phyloP scores from a whole-genome alignment of 2,113 vertebrate genomes.

The Pituophis catenifer region DNA sequence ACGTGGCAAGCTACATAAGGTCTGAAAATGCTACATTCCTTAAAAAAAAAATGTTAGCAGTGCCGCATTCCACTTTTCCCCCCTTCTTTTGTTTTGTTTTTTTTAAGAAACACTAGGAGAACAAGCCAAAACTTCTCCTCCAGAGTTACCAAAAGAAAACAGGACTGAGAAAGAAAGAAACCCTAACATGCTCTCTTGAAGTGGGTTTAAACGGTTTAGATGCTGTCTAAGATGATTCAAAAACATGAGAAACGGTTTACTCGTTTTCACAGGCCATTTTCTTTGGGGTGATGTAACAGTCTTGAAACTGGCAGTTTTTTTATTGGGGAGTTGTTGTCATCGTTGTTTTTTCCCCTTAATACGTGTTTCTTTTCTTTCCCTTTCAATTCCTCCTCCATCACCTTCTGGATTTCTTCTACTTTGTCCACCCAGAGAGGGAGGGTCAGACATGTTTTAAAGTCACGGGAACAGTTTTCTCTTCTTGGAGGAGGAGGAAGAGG shows the following conservation, averaged over 20 bases:
- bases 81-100: background rate
- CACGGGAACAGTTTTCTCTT: background rate
- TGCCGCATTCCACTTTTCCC: conserved; percentile 40
- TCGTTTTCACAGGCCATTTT: background rate
- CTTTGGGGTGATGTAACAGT: conserved; percentile 28
- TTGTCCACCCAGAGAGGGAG: accelerated
- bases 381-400: background rate
- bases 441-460: background rate
- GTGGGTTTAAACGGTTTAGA: background rate
- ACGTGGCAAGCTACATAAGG: conserved; percentile 64
- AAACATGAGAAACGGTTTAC: background rate
- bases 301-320: background rate
- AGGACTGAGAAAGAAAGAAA: background rate
- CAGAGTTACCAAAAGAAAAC: background rate
- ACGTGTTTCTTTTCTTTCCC: background rate
- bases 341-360: background rate
- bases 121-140: background rate
- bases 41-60: conserved; percentile 41
- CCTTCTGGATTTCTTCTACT: background rate
- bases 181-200: conserved; percentile 1
- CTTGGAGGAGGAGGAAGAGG: background rate
- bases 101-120: background rate
- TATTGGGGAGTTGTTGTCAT: background rate
- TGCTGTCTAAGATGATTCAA: background rate
- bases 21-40: conserved; percentile 73